Percentiles rank a stretch among this genome's conserved stretches.
Evolutionary conservation across 2,888 invertebrate species (phyloP).

Genomic region (Lasioglossum lativentre): DNA sequence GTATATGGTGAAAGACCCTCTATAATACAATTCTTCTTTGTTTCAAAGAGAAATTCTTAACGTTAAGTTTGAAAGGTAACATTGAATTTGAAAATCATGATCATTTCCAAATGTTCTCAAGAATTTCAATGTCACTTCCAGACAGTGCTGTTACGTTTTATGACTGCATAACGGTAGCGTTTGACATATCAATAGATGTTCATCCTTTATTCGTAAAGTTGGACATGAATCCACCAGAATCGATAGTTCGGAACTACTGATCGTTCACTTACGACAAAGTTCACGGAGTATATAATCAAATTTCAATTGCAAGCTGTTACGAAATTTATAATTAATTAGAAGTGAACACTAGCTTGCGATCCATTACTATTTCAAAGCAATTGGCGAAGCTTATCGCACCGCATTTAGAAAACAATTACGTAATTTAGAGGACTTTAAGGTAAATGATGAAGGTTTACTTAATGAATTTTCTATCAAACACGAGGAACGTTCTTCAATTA

Average conservation of each 20-base stretch:
- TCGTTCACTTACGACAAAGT: conserved; percentile 45
- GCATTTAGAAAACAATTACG: conserved; percentile 15
- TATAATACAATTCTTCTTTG: background rate
- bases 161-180: conserved; percentile 5
- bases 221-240: conserved; percentile 24
- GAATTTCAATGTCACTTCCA: background rate
- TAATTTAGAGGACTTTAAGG: background rate
- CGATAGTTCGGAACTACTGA: conserved; percentile 48
- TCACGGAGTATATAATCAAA: conserved; percentile 33
- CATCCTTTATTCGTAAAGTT: conserved; percentile 26
- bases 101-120: background rate
- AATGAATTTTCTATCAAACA: background rate
- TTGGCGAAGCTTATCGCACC: background rate
- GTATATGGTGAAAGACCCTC: too few relatives aligned
- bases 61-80: background rate
- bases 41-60: background rate
- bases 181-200: conserved; percentile 16
- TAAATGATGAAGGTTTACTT: background rate
- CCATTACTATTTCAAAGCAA: conserved; percentile 14
- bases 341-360: background rate
- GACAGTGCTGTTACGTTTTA: background rate
- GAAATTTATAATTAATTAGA: conserved; percentile 50
- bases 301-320: conserved; percentile 40
- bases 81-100: background rate
- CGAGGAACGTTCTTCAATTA: background rate